These are phyloP conservation scores for Columba guinea DNA, from an alignment of 2,797 vertebrate genomes.

Conservation along the genomic window DNA sequence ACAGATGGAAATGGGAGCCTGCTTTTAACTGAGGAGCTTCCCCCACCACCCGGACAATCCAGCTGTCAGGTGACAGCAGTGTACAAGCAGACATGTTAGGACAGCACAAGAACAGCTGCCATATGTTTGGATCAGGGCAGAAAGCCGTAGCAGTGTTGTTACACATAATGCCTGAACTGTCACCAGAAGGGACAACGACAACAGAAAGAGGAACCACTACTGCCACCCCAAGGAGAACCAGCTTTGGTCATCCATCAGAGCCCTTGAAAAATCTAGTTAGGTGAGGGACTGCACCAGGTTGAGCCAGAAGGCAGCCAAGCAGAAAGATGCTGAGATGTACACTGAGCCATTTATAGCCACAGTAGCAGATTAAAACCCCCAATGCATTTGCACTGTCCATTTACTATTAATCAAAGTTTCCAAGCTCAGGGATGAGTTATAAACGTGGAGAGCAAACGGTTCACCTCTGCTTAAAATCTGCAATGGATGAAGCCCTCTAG, in stretches of 20 bases:
- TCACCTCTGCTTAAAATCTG: background rate
- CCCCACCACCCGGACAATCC: background rate
- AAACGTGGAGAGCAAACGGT: background rate
- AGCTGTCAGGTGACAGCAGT: background rate
- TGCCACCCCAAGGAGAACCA: background rate
- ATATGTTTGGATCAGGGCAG: rapidly evolving
- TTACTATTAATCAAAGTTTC: background rate
- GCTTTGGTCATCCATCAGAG: background rate
- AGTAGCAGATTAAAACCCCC: background rate
- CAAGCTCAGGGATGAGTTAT: background rate
- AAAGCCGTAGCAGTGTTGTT: background rate
- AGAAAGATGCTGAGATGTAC: background rate
- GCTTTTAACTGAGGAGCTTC: background rate
- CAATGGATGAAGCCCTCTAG: conserved; percentile 29
- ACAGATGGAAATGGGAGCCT: background rate
- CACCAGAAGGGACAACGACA: background rate
- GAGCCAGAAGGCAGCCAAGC: background rate
- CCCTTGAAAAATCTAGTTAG: background rate
- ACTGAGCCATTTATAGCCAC: background rate
- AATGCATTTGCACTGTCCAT: background rate
- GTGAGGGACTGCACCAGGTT: background rate
- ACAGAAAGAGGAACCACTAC: background rate
- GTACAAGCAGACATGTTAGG: background rate
- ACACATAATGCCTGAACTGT: background rate
- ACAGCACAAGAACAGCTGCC: background rate